phyloP scores from a whole-genome alignment of 2,888 invertebrate genomes.

The Microplitis deprimator region DNA sequence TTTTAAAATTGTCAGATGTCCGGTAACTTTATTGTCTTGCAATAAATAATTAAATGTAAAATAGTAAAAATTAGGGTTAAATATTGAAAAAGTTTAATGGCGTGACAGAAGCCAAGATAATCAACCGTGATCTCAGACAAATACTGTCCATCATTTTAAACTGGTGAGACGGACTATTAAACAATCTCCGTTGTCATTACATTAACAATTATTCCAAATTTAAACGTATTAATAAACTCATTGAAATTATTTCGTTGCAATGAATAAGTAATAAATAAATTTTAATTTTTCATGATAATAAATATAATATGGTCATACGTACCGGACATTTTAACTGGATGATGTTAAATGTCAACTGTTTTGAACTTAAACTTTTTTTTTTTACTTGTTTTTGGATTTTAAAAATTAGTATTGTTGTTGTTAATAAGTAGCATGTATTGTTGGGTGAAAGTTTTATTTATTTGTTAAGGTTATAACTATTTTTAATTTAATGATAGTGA shows the following conservation, averaged over 20 bases:
- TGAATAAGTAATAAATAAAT: background rate
- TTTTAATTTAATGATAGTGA: background rate
- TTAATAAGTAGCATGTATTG: background rate
- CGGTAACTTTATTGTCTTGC: background rate
- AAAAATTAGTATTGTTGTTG: background rate
- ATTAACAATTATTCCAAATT: background rate
- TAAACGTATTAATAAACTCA: background rate
- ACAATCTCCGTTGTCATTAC: background rate
- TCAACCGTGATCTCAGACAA: slow-evolving; percentile 68
- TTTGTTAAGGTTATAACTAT: slow-evolving; percentile 3
- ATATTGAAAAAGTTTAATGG: slow-evolving; percentile 61
- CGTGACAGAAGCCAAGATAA: slow-evolving; percentile 67
- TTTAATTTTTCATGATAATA: background rate
- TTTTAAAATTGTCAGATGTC: background rate
- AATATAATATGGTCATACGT: background rate
- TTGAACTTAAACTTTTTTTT: background rate
- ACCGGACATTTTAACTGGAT: background rate
- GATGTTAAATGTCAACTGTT: background rate
- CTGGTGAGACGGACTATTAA: slow-evolving; percentile 58
- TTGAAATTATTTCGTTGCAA: background rate
- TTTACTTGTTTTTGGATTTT: background rate
- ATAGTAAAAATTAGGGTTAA: slow-evolving; percentile 56
- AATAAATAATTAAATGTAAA: background rate
- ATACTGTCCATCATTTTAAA: slow-evolving; percentile 45
- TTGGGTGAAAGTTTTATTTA: background rate